Evolutionary conservation across 2,797 vertebrate genomes (phyloP).

Genomic region (Micromesistius poutassou): DNA sequence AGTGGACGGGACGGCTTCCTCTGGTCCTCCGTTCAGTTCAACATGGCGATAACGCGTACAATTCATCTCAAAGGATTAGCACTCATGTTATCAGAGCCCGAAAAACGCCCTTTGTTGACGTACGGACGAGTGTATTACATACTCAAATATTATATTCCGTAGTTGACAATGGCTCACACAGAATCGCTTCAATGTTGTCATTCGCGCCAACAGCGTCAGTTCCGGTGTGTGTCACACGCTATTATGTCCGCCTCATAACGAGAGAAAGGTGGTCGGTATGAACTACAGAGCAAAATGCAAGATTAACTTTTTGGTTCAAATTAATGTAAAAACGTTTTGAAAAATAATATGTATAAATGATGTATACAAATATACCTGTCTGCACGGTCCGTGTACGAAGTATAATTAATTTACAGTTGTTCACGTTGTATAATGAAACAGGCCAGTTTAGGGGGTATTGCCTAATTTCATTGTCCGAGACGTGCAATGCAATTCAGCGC

Average conservation of each 20-base stretch:
- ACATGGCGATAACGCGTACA: no score
- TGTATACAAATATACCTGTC: no score
- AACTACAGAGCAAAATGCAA: no score
- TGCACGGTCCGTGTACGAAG: no score
- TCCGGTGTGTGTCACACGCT: conserved; percentile 33
- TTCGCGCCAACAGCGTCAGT: conserved; percentile 57
- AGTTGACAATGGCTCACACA: not conserved
- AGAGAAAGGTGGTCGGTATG: not conserved
- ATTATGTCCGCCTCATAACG: conserved; percentile 34
- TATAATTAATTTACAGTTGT: no score
- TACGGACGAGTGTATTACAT: not conserved
- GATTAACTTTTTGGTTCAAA: no score
- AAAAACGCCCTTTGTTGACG: not conserved
- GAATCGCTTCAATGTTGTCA: not conserved
- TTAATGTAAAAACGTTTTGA: no score
- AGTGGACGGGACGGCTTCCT: not conserved
- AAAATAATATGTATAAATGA: no score
- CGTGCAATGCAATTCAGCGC: no score
- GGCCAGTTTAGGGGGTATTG: no score
- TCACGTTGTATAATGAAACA: no score
- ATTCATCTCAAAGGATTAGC: not conserved
- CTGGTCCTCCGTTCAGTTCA: not conserved
- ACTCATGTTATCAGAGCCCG: not conserved
- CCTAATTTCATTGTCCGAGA: no score
- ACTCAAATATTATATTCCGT: not conserved